These are phyloP conservation scores for Euura lappo DNA, from an alignment of 1,140 invertebrate genomes.

Conservation along the genomic window DNA sequence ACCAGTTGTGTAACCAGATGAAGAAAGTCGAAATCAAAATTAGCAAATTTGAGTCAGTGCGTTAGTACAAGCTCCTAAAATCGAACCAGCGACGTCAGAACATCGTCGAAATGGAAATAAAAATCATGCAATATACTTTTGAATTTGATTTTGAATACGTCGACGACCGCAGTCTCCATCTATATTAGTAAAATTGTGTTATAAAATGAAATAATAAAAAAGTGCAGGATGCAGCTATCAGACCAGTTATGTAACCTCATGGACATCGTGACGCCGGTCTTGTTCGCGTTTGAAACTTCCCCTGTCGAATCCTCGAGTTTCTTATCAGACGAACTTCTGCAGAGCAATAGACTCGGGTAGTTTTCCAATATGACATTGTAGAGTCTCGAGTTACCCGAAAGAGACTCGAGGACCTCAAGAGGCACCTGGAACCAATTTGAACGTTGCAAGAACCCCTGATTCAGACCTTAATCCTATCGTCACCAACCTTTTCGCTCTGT, in stretches of 20 bases:
- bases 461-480: not conserved
- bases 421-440: constrained; percentile 61
- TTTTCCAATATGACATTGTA: constrained; percentile 76
- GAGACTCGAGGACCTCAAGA: constrained; percentile 68
- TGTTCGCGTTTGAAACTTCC: constrained; percentile 44
- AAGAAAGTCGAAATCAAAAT: too few relatives aligned
- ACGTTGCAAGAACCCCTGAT: constrained; percentile 6
- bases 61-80: too few relatives aligned
- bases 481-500: constrained; percentile 69
- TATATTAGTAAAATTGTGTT: not conserved
- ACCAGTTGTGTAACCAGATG: too few relatives aligned
- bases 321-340: constrained; percentile 70
- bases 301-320: constrained; percentile 60
- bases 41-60: too few relatives aligned
- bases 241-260: constrained; percentile 57
- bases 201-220: constrained; percentile 26
- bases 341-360: constrained; percentile 71
- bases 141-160: too few relatives aligned
- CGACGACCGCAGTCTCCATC: too few relatives aligned
- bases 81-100: too few relatives aligned
- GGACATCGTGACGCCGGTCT: constrained; percentile 66
- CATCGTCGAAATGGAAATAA: too few relatives aligned
- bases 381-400: constrained; percentile 69
- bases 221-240: constrained; percentile 34
- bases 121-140: too few relatives aligned